Evolutionary conservation across 2,113 vertebrate genomes (phyloP), one percentile per base, ranked within the genome.

Genomic region (Dromiciops gliroides): DNA sequence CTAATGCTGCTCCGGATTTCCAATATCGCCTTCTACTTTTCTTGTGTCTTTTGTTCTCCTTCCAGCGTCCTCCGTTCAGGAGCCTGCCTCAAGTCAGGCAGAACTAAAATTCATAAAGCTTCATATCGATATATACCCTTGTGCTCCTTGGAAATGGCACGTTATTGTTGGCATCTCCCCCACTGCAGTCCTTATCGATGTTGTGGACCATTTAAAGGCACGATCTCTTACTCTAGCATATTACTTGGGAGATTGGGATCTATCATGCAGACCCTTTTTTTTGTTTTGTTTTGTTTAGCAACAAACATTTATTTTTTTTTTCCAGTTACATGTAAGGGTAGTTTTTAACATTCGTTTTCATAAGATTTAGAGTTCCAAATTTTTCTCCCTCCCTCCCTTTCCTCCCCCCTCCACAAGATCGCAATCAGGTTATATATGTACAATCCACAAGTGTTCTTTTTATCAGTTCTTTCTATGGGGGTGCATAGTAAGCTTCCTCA

Each of bases 21-120:
- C 0, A 67, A 51, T 95, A 90, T 89, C 12, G 19, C 53, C 48
- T 67, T 92, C 26, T 49, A 24, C 90, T 95, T 28, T 89, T 92
- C 49, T 83, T 93, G 75, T 89, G 31, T 92, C 51, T 90, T 56
- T 93, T 48, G 56, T 88, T 94, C 8, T 50, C 51, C 88, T 95
- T 52, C 28, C 37, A 90, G 48, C 67, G 60, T 90, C 48, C 92
- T 96, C 48, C 90, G 0, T 92, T 92, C 28, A 83, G 16, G 22
- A 83, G 67, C 67, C 16, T 44, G n/a, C 67, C n/a, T 83, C 67
- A 44, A 83, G 67, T 83, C n/a, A 44, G 67, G n/a, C 67, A 44
- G 16, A 83, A 83, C 4, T 83, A 19, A 83, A 23, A 83, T 83
- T 83, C 44, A 23, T 22, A 83, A 83, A 83, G 16, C 37, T 44